phyloP scores from a whole-genome alignment of 2,888 invertebrate species.

The Acanthosoma haemorrhoidale region DNA sequence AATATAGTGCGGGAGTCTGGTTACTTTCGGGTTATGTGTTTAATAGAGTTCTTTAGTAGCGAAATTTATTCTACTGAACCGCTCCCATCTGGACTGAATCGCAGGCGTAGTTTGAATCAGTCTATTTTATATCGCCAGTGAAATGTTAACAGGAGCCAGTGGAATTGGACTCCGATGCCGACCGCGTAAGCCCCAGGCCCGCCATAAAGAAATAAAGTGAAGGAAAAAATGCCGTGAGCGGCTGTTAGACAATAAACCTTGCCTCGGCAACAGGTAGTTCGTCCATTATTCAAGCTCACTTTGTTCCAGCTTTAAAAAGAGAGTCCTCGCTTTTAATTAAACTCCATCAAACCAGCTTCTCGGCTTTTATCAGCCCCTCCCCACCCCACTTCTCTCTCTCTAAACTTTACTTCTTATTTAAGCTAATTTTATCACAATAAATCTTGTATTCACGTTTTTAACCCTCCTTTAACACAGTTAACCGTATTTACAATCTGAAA shows the following conservation, averaged over 20 bases:
- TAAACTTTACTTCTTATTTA: conserved; percentile 4
- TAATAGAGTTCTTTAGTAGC: no score
- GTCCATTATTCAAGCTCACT: conserved; percentile 33
- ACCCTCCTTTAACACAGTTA: no score
- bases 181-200: neutral
- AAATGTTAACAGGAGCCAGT: no score
- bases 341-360: conserved; percentile 15
- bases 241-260: conserved; percentile 14
- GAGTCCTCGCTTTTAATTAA: conserved; percentile 31
- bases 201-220: conserved; percentile 4
- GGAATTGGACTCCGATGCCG: neutral
- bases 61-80: no score
- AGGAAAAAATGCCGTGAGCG: conserved; percentile 1
- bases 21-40: no score
- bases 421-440: neutral
- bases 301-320: conserved; percentile 29
- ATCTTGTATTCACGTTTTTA: neutral
- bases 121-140: no score
- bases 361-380: neutral
- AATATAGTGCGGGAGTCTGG: no score
- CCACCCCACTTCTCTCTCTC: no score
- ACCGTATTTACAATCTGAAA: no score
- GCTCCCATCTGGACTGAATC: no score
- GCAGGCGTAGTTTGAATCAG: no score
- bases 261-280: conserved; percentile 32